Evolutionary conservation across 2,113 vertebrate genomes (phyloP).

Genomic region (Oncorhynchus kisutch): DNA sequence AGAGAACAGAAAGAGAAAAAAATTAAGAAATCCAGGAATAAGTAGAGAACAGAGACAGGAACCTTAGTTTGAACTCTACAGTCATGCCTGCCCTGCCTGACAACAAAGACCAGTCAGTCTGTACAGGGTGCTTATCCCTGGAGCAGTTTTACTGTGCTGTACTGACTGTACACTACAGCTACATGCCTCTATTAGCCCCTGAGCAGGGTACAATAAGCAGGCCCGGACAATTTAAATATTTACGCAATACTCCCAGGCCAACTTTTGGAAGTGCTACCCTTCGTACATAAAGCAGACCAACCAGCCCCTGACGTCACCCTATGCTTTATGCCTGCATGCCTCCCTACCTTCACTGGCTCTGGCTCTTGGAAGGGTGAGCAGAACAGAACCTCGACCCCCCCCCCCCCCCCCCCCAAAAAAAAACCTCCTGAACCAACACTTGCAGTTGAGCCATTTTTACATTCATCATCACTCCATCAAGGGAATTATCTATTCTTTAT

Average conservation of each 20-base stretch:
- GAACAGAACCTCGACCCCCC: no score
- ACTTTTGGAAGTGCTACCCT: slow-evolving; percentile 22
- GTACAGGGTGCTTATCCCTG: background rate
- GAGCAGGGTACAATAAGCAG: slow-evolving; percentile 34
- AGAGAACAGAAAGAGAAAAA: no score
- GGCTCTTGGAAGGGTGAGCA: no score
- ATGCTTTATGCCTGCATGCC: background rate
- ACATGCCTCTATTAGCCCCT: slow-evolving; percentile 14
- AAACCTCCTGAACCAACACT: no score
- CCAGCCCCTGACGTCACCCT: background rate
- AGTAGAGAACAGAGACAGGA: no score
- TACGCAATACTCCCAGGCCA: slow-evolving; percentile 30
- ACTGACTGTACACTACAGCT: slow-evolving; percentile 5
- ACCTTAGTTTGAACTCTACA: no score
- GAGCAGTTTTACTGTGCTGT: background rate
- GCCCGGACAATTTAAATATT: slow-evolving; percentile 49
- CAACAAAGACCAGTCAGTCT: slow-evolving; percentile 4
- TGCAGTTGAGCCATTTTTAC: no score
- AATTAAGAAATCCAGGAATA: no score
- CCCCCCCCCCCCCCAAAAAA: no score
- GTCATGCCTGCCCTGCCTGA: background rate
- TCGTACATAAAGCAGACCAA: slow-evolving; percentile 37
- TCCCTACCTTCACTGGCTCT: no score
- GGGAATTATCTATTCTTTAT: no score
- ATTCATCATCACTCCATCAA: no score